A percentile compares a stretch with the other conserved stretches of the same genome.
These are phyloP conservation scores for Rhinoraja longicauda DNA, from an alignment of 2,797 vertebrate species.

Conservation along the genomic window DNA sequence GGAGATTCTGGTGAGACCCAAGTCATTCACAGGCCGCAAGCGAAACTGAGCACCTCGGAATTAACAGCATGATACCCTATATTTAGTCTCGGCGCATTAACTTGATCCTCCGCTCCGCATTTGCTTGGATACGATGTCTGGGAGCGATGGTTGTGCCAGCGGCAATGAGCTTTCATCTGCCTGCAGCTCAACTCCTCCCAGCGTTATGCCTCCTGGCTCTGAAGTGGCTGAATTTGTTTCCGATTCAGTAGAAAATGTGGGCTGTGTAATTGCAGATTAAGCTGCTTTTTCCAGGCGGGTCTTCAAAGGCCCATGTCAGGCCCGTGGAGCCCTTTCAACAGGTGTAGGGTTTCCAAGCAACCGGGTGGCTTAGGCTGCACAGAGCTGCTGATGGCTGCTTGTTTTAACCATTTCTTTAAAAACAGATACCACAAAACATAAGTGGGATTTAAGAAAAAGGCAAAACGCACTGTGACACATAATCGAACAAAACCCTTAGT, in stretches of 20 bases:
- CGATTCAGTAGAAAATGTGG: conserved; percentile 18
- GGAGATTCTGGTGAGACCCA: not conserved
- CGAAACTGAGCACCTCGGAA: conserved; percentile 12
- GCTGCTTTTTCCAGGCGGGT: not conserved
- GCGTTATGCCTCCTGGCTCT: not conserved
- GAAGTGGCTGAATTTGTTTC: conserved; percentile 30
- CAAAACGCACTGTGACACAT: not conserved
- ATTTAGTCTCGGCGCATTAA: conserved; percentile 32
- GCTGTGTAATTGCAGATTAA: conserved; percentile 26
- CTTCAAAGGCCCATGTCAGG: conserved; percentile 8
- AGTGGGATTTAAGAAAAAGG: not conserved
- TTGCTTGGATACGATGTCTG: not conserved
- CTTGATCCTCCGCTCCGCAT: not conserved
- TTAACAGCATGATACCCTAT: conserved; percentile 12
- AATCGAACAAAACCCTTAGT: not conserved
- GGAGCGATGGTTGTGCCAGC: not conserved
- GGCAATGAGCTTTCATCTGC: conserved; percentile 25
- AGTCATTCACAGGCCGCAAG: conserved; percentile 3
- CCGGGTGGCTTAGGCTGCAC: not conserved
- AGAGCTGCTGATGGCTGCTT: not conserved
- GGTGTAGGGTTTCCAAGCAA: conserved; percentile 20
- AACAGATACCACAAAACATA: not conserved
- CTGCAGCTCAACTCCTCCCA: conserved; percentile 15
- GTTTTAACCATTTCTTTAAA: not conserved
- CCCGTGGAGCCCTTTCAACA: not conserved